A percentile compares a stretch with the other conserved stretches of the same genome.
phyloP scores from a whole-genome alignment of 2,797 vertebrate species.

The Tenualosa thibaudeaui region DNA sequence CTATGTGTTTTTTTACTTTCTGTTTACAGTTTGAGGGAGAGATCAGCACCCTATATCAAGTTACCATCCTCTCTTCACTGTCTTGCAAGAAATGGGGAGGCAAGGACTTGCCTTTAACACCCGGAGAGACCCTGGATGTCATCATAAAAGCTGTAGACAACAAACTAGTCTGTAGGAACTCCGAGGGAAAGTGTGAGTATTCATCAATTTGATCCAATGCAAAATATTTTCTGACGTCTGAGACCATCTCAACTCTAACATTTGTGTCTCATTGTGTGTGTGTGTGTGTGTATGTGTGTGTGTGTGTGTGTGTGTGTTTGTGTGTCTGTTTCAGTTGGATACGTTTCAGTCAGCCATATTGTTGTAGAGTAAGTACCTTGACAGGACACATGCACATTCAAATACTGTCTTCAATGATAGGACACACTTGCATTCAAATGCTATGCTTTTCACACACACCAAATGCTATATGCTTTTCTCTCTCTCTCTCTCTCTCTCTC shows the following conservation, averaged over 20 bases:
- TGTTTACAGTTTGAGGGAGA: constrained; percentile 84
- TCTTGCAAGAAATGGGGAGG: constrained; percentile 77
- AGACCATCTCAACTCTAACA: background rate
- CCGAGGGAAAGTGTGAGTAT: constrained; percentile 91
- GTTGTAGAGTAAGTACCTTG: constrained; percentile 79
- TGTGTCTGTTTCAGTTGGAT: constrained; percentile 82
- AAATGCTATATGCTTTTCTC: too few relatives aligned
- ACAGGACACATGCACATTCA: background rate
- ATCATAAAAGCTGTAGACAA: constrained; percentile 79
- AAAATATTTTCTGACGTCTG: background rate
- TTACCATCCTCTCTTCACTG: constrained; percentile 67
- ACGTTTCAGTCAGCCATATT: constrained; percentile 79
- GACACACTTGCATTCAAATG: too few relatives aligned
- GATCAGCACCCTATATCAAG: constrained; percentile 82
- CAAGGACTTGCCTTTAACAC: constrained; percentile 83
- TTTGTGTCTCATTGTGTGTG: background rate
- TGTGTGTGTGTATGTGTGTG: background rate
- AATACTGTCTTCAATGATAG: background rate
- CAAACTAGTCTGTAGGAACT: constrained; percentile 88
- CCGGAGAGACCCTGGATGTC: constrained; percentile 84
- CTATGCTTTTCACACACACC: too few relatives aligned
- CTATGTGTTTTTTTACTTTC: background rate
- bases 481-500: too few relatives aligned
- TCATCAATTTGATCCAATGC: too few relatives aligned
- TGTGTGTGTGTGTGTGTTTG: constrained; percentile 34